Evolutionary conservation across 2,888 invertebrate species (phyloP).

Genomic region (Ochropleura leucogaster): DNA sequence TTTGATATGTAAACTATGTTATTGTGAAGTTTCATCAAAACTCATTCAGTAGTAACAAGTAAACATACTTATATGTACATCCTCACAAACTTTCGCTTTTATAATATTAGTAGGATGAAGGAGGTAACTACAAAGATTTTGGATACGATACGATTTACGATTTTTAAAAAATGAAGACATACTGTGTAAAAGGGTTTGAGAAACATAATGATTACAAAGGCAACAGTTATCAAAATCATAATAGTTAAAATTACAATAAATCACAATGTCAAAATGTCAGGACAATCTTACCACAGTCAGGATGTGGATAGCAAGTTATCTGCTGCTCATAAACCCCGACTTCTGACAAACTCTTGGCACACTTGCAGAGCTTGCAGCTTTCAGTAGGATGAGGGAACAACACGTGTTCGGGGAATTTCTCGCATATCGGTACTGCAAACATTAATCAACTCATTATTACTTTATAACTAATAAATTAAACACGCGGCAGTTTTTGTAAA

Average conservation of each 20-base stretch:
- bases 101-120: too few species aligned
- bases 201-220: background rate
- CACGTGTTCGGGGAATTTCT: constrained; percentile 75
- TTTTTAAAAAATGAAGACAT: background rate
- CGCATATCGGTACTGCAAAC: constrained; percentile 76
- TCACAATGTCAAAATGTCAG: background rate
- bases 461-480: background rate
- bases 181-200: background rate
- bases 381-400: constrained; percentile 79
- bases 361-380: constrained; percentile 76
- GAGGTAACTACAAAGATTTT: background rate
- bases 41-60: too few species aligned
- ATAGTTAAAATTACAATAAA: background rate
- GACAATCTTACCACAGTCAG: constrained; percentile 73
- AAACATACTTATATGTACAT: too few species aligned
- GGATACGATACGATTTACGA: background rate
- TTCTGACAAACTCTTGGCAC: constrained; percentile 61
- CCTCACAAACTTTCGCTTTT: too few species aligned
- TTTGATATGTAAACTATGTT: too few species aligned
- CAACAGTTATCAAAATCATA: background rate
- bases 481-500: background rate
- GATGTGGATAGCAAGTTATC: constrained; percentile 73
- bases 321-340: constrained; percentile 65
- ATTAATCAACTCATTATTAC: background rate
- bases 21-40: too few species aligned